Percentiles rank a stretch among this genome's conserved stretches.
Conservation (phyloP, 35 echinoderm and acorn worm species). For the Heliocidaris tuberculata region DNA sequence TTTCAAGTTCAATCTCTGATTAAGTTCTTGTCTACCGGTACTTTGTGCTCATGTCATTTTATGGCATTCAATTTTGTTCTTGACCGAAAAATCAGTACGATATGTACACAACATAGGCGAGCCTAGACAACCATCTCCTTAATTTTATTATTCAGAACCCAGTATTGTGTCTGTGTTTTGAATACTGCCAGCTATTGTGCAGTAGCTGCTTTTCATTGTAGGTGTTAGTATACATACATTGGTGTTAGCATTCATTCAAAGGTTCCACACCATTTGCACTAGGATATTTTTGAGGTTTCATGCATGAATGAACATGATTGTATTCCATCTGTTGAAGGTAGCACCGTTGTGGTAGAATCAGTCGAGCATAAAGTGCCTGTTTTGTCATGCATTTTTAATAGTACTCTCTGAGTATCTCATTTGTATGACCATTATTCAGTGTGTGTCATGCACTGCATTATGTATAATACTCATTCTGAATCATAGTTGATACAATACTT, state of each 20-base stretch:
- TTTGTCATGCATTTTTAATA: neutral
- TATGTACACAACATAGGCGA: too few relatives aligned
- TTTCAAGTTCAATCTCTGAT: neutral
- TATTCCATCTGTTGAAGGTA: neutral
- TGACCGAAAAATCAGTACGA: too few relatives aligned
- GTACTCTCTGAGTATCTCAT: neutral
- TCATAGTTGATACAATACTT: neutral
- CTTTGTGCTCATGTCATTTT: too few relatives aligned
- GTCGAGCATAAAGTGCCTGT: neutral
- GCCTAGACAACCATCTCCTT: too few relatives aligned
- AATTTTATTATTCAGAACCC: neutral
- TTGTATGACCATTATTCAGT: neutral
- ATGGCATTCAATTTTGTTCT: too few relatives aligned
- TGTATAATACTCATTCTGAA: neutral
- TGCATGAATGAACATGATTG: neutral
- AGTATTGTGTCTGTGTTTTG: neutral
- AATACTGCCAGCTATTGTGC: neutral
- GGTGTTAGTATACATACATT: neutral
- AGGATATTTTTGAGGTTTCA: neutral
- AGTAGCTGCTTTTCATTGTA: neutral
- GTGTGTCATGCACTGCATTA: neutral
- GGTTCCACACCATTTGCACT: neutral
- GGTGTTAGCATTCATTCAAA: neutral
- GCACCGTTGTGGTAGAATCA: neutral
- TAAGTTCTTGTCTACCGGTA: too few relatives aligned